Evolutionary conservation across 2,888 invertebrate species (phyloP), one percentile per base, ranked within the genome.

Genomic region (Strigamia crassipes): DNA sequence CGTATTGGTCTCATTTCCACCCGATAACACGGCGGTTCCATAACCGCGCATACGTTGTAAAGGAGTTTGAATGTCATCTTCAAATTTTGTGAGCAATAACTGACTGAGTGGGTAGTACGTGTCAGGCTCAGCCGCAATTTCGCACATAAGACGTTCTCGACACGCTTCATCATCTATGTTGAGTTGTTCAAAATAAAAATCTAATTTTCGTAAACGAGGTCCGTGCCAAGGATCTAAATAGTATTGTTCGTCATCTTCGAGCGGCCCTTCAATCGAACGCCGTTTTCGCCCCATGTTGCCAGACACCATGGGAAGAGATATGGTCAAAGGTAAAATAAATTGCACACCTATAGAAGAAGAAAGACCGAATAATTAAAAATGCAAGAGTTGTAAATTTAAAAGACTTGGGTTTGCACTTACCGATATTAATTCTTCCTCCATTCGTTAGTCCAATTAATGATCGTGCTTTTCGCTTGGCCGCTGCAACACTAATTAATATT

Each of bases 111-210:
- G 83, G 42, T 23, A 23, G 56, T 46, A 83, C 46, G 81, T 79
- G 21, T 34, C 73, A 10, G 83, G 83, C 21, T 82, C 46, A 18
- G 83, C 81, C 10, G 83, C 78, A 51, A 83, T 56, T 46, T 83
- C 83, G 46, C 83, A 83, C 13, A 83, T 41, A 79, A 83, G 82
- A 13, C 83, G 78, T 23, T 82, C 23, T 56, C 82, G 83, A 51
- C 83, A 83, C 13, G 27, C 41, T 42, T 83, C 83, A 12, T 38
- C 46, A 23, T 79, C 61, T 13, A 83, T 83, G 15, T 79, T 46
- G 31, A 83, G 21, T 31, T 82, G n/a, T 15, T 83, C 41, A 13
- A 83, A 46, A 46, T 83, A 83, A n/a, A 82, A 77, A 13, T 82
- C 79, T 12, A 83, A 27, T 21, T 78, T 21, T n/a, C 27, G 18